Evolutionary conservation across 2,797 vertebrate genomes (phyloP), one percentile per base, ranked within the genome.

Genomic region (Lerista edwardsae): DNA sequence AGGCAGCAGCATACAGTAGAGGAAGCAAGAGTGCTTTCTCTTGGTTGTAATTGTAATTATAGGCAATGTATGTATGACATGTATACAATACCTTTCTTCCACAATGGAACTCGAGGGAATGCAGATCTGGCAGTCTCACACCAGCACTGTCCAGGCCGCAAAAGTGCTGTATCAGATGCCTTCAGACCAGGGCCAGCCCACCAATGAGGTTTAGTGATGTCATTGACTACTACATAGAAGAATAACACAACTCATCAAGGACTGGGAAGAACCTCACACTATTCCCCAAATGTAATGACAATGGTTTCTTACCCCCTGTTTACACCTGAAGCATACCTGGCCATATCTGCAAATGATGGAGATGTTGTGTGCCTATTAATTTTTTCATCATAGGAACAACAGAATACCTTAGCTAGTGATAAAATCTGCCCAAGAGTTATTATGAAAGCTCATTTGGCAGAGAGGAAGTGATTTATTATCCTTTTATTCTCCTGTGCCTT

Each of bases 401-500:
- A 61, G 34, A 44, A 79, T 2, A 55, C 21, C 25, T 51, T 25
- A 34, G n/a, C 31, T 67, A 47, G 6, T 34, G 44, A 34, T 31
- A n/a, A 29, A 2, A 61, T 3, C 67, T 59, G 62, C 0, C 0
- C 15, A 34, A 41, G 31, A 71, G 68, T 31, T 88, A 71, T 34
- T 65, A 0, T 0, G 11, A 27, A 86, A 61, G 27, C 6, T 8
- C 3, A 57, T 34, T 57, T 74, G 61, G n/a, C 0, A 0, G 34
- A 6, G 23, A 44, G 14, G 71, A 27, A 19, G 27, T 14, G 15
- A 23, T 2, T 23, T 61, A 27, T 25, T 4, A 21, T 74, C 47
- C 55, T 17, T 62, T 89, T 75, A 84, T 91, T 73, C 77, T 29
- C 81, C 25, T 34, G 77, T 90, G 27, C 90, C 82, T 89, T 90